Evolutionary conservation across 2,113 vertebrate genomes (phyloP).

Genomic region (Amphiprion ocellaris): DNA sequence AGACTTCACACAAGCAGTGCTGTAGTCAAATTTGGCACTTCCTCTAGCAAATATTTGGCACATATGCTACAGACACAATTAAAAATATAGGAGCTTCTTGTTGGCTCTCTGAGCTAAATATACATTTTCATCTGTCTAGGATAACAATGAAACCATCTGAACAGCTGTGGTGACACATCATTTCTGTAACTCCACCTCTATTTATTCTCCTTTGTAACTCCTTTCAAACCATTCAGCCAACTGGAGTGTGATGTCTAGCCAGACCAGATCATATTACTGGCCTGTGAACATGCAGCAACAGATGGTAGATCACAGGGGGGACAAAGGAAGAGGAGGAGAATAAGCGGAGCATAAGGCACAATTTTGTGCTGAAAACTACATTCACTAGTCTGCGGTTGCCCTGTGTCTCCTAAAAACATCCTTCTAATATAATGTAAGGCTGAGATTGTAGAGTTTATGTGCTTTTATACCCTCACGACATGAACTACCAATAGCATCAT

Average conservation of each 20-base stretch:
- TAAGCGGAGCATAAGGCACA: conserved; percentile 45
- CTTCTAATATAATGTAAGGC: neutral
- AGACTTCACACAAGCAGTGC: too few relatives aligned
- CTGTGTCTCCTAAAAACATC: neutral
- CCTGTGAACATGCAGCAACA: conserved; percentile 79
- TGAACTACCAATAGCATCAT: neutral
- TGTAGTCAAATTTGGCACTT: too few relatives aligned
- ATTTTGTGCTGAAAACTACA: conserved; percentile 31
- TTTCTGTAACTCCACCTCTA: conserved; percentile 56
- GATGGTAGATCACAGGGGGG: conserved; percentile 71
- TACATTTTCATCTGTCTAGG: conserved; percentile 12
- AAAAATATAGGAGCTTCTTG: neutral
- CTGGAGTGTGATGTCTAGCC: conserved; percentile 66
- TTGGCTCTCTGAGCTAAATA: conserved; percentile 11
- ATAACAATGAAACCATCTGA: conserved; percentile 28
- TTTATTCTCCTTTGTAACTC: conserved; percentile 69
- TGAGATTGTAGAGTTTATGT: neutral
- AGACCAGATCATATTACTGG: conserved; percentile 71
- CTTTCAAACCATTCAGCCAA: conserved; percentile 60
- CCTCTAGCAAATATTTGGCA: neutral
- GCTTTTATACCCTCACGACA: neutral
- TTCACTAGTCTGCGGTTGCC: neutral
- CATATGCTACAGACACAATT: neutral
- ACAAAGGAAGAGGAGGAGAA: conserved; percentile 71
- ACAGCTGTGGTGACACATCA: conserved; percentile 60